Evolutionary conservation across 64 coral and sea anemone genomes (phyloP).

Genomic region (Anthopleura sola): DNA sequence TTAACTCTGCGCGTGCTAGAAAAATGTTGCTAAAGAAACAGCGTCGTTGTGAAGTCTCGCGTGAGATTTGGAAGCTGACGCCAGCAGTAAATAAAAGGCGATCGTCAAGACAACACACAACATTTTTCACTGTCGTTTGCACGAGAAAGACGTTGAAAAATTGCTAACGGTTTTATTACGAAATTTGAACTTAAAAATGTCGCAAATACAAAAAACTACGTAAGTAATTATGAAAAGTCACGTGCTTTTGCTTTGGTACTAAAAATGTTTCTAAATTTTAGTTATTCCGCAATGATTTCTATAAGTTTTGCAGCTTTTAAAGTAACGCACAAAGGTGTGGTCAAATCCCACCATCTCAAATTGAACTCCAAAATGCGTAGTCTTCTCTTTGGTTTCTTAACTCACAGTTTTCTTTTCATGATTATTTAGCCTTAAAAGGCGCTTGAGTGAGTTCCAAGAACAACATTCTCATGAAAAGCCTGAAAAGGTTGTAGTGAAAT

Average conservation of each 20-base stretch:
- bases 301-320: not conserved
- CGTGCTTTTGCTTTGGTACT: not conserved
- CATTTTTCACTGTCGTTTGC: not conserved
- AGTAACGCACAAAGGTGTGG: not conserved
- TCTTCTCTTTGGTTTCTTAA: not conserved
- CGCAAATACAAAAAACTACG: conserved; percentile 3
- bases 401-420: not conserved
- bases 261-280: not conserved
- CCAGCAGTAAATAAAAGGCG: not conserved
- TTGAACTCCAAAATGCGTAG: not conserved
- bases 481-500: not conserved
- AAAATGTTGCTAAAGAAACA: not conserved
- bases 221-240: not conserved
- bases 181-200: not conserved
- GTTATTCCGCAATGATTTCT: not conserved
- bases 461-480: not conserved
- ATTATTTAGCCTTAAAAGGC: not conserved
- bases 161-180: not conserved
- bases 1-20: not conserved
- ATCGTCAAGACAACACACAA: not conserved
- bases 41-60: not conserved
- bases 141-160: not conserved
- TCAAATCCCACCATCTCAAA: not conserved
- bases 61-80: not conserved
- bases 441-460: not conserved